These are phyloP conservation scores for Trissolcus brochymenae DNA, from an alignment of 2,888 invertebrate species.

Conservation along the genomic window DNA sequence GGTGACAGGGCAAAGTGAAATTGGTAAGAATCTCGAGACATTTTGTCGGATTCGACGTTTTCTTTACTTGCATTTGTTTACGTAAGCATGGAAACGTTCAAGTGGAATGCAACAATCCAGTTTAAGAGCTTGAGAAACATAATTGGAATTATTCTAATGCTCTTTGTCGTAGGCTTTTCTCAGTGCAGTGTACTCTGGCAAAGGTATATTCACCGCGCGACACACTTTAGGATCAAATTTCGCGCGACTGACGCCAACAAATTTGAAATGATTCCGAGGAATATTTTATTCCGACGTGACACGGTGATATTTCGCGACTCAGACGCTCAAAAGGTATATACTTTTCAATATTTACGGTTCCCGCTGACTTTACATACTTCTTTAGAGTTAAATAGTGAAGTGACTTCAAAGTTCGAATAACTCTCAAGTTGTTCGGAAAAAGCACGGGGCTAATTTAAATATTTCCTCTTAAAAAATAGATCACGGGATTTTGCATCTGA, in stretches of 20 bases:
- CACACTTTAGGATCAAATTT: conserved; percentile 43
- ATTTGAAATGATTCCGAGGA: conserved; percentile 29
- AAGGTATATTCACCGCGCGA: conserved; percentile 2
- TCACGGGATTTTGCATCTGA: too few relatives aligned
- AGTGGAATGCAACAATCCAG: conserved; percentile 38
- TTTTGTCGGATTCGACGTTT: too few relatives aligned
- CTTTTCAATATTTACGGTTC: conserved; percentile 30
- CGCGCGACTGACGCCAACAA: conserved; percentile 10
- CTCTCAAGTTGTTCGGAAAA: too few relatives aligned
- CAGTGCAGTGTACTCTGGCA: conserved; percentile 12
- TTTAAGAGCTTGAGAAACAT: conserved; percentile 32
- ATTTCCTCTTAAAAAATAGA: conserved; percentile 6
- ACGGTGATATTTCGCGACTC: conserved; percentile 15
- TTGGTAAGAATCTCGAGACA: too few relatives aligned
- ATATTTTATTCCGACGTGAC: conserved; percentile 24
- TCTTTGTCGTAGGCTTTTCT: conserved; percentile 41
- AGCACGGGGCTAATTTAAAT: conserved; percentile 32
- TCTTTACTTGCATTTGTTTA: too few relatives aligned
- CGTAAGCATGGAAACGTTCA: conserved; percentile 11
- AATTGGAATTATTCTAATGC: conserved; percentile 47
- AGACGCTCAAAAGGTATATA: conserved; percentile 21
- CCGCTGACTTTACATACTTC: conserved; percentile 33
- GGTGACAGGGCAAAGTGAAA: too few relatives aligned
- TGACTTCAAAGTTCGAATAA: conserved; percentile 9
- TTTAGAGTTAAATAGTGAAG: conserved; percentile 31